Evolutionary conservation across 2,113 vertebrate genomes (phyloP).

Genomic region (Coturnix japonica): DNA sequence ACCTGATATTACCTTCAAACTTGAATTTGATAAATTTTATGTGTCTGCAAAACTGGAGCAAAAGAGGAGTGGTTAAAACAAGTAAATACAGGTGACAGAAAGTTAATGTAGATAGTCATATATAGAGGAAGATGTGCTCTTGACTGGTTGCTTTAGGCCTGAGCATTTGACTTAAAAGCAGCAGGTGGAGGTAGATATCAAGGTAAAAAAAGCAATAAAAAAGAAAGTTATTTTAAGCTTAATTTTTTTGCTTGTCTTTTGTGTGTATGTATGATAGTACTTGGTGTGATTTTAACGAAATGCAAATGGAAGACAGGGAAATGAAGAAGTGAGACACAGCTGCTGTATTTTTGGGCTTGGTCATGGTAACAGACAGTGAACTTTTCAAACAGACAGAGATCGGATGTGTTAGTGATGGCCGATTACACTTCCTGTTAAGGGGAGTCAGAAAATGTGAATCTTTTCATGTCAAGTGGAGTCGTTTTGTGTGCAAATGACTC

Average conservation of each 20-base stretch:
- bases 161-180: background rate
- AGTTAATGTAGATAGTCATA: background rate
- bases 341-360: background rate
- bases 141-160: background rate
- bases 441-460: background rate
- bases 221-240: slow-evolving; percentile 3
- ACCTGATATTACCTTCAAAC: background rate
- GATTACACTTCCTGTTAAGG: slow-evolving; percentile 35
- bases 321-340: slow-evolving; percentile 6
- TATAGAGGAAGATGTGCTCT: background rate
- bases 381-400: slow-evolving; percentile 24
- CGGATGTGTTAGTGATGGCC: background rate
- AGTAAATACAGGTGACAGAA: background rate
- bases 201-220: background rate
- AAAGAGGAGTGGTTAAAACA: background rate
- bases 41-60: background rate
- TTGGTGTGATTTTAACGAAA: slow-evolving; percentile 15
- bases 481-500: background rate
- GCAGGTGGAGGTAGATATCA: slow-evolving; percentile 6
- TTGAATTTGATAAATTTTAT: background rate
- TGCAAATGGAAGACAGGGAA: background rate
- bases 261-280: background rate
- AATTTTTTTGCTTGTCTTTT: background rate
- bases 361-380: background rate
- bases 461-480: background rate